Evolutionary conservation across 2,797 vertebrate genomes (phyloP).

Genomic region (Mormyrops attenuatus): DNA sequence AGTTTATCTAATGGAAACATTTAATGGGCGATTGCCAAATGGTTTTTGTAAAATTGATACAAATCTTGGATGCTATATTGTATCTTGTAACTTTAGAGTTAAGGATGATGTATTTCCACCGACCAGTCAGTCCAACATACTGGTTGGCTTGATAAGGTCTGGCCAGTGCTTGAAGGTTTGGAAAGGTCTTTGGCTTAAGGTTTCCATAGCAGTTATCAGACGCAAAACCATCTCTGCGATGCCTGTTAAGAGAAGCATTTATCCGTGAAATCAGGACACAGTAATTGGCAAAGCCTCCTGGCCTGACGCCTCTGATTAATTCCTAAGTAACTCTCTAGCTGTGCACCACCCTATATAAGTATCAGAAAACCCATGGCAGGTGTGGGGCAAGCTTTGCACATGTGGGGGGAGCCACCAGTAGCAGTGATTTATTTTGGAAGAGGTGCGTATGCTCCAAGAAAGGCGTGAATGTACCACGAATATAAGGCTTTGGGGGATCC

Average conservation of each 20-base stretch:
- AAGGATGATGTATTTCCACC: background rate
- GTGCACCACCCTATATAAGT: background rate
- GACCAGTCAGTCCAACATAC: background rate
- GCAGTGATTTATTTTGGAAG: background rate
- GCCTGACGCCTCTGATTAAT: background rate
- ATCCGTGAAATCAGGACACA: background rate
- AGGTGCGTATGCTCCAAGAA: background rate
- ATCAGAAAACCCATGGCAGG: background rate
- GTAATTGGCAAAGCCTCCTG: background rate
- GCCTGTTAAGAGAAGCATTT: background rate
- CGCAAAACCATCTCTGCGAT: background rate
- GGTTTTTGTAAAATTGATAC: background rate
- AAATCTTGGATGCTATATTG: background rate
- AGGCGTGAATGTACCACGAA: background rate
- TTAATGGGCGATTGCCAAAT: background rate
- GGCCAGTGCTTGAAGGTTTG: background rate
- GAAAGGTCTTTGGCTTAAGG: background rate
- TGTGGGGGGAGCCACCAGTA: background rate
- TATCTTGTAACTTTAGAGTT: background rate
- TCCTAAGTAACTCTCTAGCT: background rate
- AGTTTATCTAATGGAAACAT: background rate
- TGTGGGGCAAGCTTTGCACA: background rate
- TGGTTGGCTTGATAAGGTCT: background rate
- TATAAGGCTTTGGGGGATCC: background rate
- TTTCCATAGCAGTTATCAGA: background rate